These are phyloP conservation scores for Mus spretus DNA, from an alignment of 2,797 vertebrate genomes.

Conservation along the genomic window DNA sequence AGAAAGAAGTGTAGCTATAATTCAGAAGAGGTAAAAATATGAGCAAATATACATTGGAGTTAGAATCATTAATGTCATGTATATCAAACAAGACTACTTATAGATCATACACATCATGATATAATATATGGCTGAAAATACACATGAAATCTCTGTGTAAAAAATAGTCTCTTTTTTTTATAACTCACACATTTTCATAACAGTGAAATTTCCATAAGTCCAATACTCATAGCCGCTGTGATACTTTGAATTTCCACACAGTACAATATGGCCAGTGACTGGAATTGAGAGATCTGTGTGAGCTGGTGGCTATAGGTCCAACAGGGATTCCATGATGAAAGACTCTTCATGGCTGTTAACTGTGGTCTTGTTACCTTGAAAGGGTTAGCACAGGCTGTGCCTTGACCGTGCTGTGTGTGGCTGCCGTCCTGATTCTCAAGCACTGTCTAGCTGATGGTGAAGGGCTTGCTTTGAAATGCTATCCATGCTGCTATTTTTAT, in stretches of 20 bases:
- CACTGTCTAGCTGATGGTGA: slow-evolving; percentile 97
- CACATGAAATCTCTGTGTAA: not conserved
- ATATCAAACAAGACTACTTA: not conserved
- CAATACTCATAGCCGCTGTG: slow-evolving; percentile 89
- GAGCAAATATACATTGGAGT: not conserved
- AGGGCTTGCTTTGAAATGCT: slow-evolving; percentile 93
- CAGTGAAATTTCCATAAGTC: slow-evolving; percentile 86
- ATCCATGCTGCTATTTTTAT: slow-evolving; percentile 97
- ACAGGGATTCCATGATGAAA: slow-evolving; percentile 78
- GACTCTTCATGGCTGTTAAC: slow-evolving; percentile 89
- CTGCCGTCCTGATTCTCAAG: slow-evolving; percentile 95
- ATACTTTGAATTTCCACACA: slow-evolving; percentile 87
- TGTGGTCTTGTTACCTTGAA: slow-evolving; percentile 93
- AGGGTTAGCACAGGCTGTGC: slow-evolving; percentile 91
- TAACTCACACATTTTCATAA: slow-evolving; percentile 83
- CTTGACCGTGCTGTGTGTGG: slow-evolving; percentile 90
- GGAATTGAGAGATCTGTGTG: slow-evolving; percentile 86
- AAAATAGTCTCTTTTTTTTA: slow-evolving; percentile 37
- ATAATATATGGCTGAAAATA: not conserved
- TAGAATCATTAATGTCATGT: not conserved
- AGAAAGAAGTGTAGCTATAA: not conserved
- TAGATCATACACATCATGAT: not conserved
- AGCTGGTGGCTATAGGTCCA: slow-evolving; percentile 86
- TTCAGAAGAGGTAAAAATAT: slow-evolving; percentile 34
- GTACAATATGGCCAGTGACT: slow-evolving; percentile 85